Evolutionary conservation across 2,113 vertebrate species (phyloP), one percentile per base, ranked within the genome.

Genomic region (Menura novaehollandiae): DNA sequence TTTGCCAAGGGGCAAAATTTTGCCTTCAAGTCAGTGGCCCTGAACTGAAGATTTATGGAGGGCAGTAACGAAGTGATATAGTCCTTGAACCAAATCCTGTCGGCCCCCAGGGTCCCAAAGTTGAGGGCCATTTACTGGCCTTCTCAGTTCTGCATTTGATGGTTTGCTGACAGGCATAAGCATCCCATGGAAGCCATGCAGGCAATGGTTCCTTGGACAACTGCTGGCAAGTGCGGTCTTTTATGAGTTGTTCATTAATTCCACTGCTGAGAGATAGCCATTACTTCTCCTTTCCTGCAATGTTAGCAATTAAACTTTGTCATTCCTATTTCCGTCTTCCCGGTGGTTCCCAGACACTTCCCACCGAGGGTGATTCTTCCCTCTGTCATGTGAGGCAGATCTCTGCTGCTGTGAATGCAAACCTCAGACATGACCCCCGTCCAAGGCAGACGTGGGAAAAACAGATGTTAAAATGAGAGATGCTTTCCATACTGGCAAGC

Each of bases 1-100:
- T 89, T 93, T 95, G 47, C 27, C 49, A 91, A 91, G 85, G 62
- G 47, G 44, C 44, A 91, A 91, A 94, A 85, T 87, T 91, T 95
- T 96, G 20, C 66, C 85, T 93, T 79, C 37, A 87, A 83, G 55
- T 68, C 69, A 74, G 41, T 95, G 93, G 62, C 76, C 84, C 77
- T 85, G 83, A 97, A 82, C 56, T 8, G 46, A 27, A 93, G 80
- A 94, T 94, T 92, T 96, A 82, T 52, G 19, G 76, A 93, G 82
- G 58, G 66, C 41, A 87, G 35, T 32, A 6, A 6, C 4, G 2
- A 94, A 91, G 71, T 44, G 58, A 53, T 85, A 28, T 0, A 81
- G 32, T 71, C 64, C 66, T 93, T 96, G 92, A 96, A 94, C 84
- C 77, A 84, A 72, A 91, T 84, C 77, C 75, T 82, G 37, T 51